phyloP scores from a whole-genome alignment of 2,797 vertebrate genomes.

The Rhinella marina region DNA sequence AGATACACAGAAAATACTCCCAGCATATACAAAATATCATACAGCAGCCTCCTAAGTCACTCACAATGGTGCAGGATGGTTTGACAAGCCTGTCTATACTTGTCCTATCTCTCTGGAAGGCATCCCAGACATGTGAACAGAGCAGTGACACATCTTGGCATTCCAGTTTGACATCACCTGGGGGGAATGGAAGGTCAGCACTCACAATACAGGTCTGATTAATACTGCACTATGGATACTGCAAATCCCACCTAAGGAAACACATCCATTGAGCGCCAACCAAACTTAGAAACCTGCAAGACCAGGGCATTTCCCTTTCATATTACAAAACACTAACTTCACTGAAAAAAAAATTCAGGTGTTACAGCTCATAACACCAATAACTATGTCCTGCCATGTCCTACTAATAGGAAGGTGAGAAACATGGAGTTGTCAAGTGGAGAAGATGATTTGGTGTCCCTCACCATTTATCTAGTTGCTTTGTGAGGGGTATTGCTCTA shows the following conservation, averaged over 20 bases:
- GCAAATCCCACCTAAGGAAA: neutral
- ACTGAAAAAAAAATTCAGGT: neutral
- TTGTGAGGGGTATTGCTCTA: no score
- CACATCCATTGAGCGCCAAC: neutral
- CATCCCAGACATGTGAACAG: slow-evolving; percentile 58
- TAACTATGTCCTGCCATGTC: neutral
- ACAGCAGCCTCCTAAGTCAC: neutral
- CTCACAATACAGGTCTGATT: neutral
- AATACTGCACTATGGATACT: neutral
- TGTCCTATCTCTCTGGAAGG: slow-evolving; percentile 52
- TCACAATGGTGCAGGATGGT: slow-evolving; percentile 24
- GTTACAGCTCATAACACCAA: neutral
- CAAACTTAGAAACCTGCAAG: neutral
- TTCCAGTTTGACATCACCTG: slow-evolving; percentile 55
- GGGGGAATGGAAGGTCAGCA: slow-evolving; percentile 41
- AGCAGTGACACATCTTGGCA: slow-evolving; percentile 50
- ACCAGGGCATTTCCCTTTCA: neutral
- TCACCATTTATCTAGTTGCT: no score
- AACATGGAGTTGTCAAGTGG: no score
- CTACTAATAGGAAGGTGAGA: no score
- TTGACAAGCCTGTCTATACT: slow-evolving; percentile 40
- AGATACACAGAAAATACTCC: neutral
- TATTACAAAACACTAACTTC: neutral
- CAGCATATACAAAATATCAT: neutral
- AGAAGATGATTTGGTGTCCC: no score